Evolutionary conservation across 2,797 vertebrate genomes (phyloP).

Genomic region (Halcyon chelicuti): DNA sequence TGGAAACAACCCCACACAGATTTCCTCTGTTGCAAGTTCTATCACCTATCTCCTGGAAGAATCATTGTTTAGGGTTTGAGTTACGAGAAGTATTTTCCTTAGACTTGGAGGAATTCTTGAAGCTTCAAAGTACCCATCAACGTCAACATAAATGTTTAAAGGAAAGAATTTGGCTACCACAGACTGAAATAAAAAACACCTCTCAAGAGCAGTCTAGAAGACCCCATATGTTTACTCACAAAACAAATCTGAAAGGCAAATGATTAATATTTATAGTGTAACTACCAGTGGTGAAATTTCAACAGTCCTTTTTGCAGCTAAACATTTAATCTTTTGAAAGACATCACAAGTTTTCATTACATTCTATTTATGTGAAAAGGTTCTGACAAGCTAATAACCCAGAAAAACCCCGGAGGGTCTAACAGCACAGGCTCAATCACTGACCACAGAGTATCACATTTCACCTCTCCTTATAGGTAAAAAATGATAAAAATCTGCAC

Average conservation of each 20-base stretch:
- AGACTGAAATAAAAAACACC: background rate
- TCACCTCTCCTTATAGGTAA: background rate
- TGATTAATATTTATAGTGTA: background rate
- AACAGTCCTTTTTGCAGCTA: background rate
- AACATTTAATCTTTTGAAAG: background rate
- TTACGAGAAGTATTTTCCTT: background rate
- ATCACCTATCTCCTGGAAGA: background rate
- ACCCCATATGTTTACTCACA: background rate
- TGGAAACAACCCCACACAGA: background rate
- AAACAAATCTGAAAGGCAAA: background rate
- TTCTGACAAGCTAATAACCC: background rate
- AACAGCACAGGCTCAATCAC: background rate
- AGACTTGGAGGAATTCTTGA: background rate
- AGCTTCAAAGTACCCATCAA: background rate
- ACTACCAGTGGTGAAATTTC: background rate
- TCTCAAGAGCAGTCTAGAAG: background rate
- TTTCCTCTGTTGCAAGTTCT: background rate
- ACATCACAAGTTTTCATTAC: background rate
- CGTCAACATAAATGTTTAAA: background rate
- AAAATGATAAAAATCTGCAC: too few relatives aligned
- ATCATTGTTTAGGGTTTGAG: background rate
- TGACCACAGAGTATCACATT: accelerated
- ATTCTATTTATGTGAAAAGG: background rate
- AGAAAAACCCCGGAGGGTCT: background rate
- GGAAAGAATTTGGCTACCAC: background rate